Percentiles rank a stretch among this genome's conserved stretches.
These are phyloP conservation scores for Fragum fragum DNA, from an alignment of 2,888 invertebrate species.

Conservation along the genomic window DNA sequence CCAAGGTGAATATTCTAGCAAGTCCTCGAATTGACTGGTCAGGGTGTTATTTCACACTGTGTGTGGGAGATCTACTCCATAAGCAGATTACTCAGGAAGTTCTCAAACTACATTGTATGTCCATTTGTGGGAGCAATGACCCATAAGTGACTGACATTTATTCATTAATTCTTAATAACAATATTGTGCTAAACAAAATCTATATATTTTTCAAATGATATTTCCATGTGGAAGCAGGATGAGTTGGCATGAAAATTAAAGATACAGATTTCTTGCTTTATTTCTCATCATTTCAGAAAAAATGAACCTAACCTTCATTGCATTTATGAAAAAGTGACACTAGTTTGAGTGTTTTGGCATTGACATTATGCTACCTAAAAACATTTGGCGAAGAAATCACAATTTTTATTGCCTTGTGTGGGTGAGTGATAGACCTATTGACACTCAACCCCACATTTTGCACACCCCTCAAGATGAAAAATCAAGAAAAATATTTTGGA, in stretches of 20 bases:
- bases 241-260: too few relatives aligned
- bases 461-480: too few relatives aligned
- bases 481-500: too few relatives aligned
- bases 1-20: background rate
- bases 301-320: too few relatives aligned
- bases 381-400: background rate
- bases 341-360: background rate
- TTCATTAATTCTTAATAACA: background rate
- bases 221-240: too few relatives aligned
- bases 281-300: too few relatives aligned
- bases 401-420: background rate
- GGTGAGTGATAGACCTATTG: too few relatives aligned
- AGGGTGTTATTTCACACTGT: background rate
- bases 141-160: background rate
- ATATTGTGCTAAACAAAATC: too few relatives aligned
- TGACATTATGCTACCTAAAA: background rate
- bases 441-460: too few relatives aligned
- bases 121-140: background rate
- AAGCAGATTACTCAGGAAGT: background rate
- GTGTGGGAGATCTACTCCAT: background rate
- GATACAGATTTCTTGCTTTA: too few relatives aligned
- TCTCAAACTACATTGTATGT: background rate
- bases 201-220: too few relatives aligned
- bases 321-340: background rate
- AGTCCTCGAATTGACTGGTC: background rate